Percentiles rank a stretch among this genome's conserved stretches.
These are phyloP conservation scores for Chrysochloris asiatica DNA, from an alignment of 2,113 vertebrate genomes.

Conservation along the genomic window DNA sequence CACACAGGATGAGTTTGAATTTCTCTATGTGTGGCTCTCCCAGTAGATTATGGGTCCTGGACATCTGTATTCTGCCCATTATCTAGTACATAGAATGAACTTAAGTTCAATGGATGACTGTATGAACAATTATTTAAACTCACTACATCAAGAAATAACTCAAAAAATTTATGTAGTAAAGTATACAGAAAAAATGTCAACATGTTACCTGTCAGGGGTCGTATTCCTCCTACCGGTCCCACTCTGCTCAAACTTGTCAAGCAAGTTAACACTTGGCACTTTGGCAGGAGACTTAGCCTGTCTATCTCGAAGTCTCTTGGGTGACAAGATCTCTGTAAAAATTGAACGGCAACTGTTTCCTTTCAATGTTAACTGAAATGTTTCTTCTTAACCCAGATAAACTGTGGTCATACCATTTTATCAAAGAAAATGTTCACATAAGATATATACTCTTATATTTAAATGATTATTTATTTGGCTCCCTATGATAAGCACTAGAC, in stretches of 20 bases:
- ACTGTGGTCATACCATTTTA: neutral
- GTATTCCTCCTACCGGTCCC: slow-evolving; percentile 39
- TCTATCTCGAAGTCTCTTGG: slow-evolving; percentile 71
- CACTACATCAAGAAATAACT: neutral
- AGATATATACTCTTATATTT: neutral
- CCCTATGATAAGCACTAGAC: too few relatives aligned
- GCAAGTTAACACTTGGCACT: slow-evolving; percentile 65
- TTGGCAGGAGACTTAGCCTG: slow-evolving; percentile 73
- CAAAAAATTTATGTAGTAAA: too few relatives aligned
- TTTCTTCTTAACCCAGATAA: neutral
- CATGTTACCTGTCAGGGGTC: slow-evolving; percentile 60
- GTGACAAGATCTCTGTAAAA: slow-evolving; percentile 64
- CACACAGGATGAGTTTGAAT: neutral
- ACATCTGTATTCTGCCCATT: neutral
- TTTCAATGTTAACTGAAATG: neutral
- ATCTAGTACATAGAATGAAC: neutral
- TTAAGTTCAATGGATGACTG: neutral
- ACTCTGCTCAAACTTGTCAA: slow-evolving; percentile 71
- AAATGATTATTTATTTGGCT: slow-evolving; percentile 25
- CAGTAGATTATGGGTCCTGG: neutral
- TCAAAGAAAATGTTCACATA: neutral
- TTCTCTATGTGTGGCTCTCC: neutral
- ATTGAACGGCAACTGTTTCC: neutral
- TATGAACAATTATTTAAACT: neutral
- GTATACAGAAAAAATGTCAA: neutral